Evolutionary conservation across 2,797 vertebrate species (phyloP).

Genomic region (Sandelia bainsii): DNA sequence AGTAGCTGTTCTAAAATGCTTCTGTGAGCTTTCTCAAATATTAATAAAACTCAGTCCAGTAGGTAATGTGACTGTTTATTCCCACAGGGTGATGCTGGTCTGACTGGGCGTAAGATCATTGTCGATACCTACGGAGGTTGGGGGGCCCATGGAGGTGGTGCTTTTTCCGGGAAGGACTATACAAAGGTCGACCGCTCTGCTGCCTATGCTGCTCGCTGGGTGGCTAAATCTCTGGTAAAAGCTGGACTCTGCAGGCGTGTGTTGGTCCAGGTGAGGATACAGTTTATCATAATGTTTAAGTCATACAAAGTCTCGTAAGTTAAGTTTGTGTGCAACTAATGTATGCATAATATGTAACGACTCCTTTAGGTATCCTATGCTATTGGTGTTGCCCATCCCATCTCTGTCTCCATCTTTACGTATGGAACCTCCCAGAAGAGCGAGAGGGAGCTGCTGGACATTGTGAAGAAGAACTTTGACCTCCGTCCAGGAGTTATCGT

Average conservation of each 20-base stretch:
- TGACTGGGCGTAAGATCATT: conserved; percentile 97
- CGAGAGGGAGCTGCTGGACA: conserved; percentile 92
- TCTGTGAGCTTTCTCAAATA: not conserved
- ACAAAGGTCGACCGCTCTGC: conserved; percentile 97
- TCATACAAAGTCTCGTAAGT: not conserved
- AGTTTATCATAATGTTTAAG: not conserved
- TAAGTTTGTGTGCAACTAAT: not conserved
- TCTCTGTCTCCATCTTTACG: conserved; percentile 97
- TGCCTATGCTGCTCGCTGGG: conserved; percentile 96
- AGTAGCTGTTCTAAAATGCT: not conserved
- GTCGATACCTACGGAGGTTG: conserved; percentile 97
- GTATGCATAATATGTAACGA: not conserved
- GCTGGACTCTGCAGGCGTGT: conserved; percentile 93
- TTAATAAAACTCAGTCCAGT: not conserved
- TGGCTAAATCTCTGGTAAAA: conserved; percentile 96
- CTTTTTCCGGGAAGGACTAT: conserved; percentile 98
- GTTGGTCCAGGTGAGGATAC: conserved; percentile 90
- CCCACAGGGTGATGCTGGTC: conserved; percentile 92
- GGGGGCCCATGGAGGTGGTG: conserved; percentile 96
- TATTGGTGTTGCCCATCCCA: conserved; percentile 93
- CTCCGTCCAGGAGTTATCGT: conserved; percentile 96
- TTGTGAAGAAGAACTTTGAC: conserved; percentile 96
- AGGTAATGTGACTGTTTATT: not conserved
- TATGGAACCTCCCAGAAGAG: conserved; percentile 95
- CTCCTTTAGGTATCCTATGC: conserved; percentile 90